phyloP scores from a whole-genome alignment of 2,113 vertebrate species.

The Hepsetus odoe region DNA sequence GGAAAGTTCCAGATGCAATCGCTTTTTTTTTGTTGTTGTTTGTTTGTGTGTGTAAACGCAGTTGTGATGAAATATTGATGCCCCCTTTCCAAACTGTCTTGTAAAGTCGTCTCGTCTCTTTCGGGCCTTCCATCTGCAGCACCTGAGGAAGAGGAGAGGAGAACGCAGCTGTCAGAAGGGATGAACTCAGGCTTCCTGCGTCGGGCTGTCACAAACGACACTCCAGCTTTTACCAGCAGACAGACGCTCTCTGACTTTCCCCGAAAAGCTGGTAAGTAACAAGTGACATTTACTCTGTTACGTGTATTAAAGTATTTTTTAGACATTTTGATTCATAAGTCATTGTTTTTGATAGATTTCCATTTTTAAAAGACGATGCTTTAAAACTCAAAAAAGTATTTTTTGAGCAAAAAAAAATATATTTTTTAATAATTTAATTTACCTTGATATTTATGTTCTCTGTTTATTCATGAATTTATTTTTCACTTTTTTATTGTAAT shows the following conservation, averaged over 20 bases:
- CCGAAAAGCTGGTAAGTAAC: background rate
- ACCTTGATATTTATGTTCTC: too few relatives aligned
- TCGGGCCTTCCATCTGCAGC: slow-evolving; percentile 59
- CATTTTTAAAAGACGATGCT: too few relatives aligned
- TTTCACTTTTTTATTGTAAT: too few relatives aligned
- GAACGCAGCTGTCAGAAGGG: slow-evolving; percentile 54
- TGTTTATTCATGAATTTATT: too few relatives aligned
- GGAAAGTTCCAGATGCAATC: slow-evolving; percentile 50
- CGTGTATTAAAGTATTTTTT: slow-evolving; percentile 30
- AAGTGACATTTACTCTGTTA: background rate
- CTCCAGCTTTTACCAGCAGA: slow-evolving; percentile 34
- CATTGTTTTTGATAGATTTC: slow-evolving; percentile 37
- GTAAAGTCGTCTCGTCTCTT: slow-evolving; percentile 60
- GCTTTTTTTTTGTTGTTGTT: slow-evolving; percentile 55
- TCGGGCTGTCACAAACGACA: slow-evolving; percentile 56
- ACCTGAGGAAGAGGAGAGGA: slow-evolving; percentile 58
- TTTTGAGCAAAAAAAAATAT: too few relatives aligned
- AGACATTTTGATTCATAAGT: too few relatives aligned
- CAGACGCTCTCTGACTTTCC: slow-evolving; percentile 25
- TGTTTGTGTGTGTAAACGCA: slow-evolving; percentile 59
- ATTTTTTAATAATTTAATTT: too few relatives aligned
- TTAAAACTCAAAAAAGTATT: too few relatives aligned
- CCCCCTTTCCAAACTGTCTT: slow-evolving; percentile 57
- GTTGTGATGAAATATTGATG: slow-evolving; percentile 64
- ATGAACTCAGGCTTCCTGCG: slow-evolving; percentile 51